phyloP scores from a whole-genome alignment of 2,888 invertebrate species.

The Coleophora deauratella region DNA sequence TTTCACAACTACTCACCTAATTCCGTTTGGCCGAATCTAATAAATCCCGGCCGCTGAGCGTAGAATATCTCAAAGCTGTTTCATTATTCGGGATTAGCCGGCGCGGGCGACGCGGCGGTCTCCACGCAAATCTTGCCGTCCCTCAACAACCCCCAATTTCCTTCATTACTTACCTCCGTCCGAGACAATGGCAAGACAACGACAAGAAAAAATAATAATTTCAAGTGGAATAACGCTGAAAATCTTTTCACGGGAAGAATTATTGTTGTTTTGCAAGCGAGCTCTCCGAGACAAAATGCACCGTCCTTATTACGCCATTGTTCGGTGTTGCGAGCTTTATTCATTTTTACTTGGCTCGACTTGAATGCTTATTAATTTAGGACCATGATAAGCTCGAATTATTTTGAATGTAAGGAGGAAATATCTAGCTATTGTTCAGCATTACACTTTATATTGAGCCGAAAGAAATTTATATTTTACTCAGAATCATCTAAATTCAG shows the following conservation, averaged over 20 bases:
- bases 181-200: slow-evolving; percentile 73
- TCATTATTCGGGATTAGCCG: slow-evolving; percentile 67
- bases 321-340: slow-evolving; percentile 72
- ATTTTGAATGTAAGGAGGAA: slow-evolving; percentile 67
- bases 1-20: slow-evolving; percentile 27
- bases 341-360: slow-evolving; percentile 75
- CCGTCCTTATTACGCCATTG: slow-evolving; percentile 71
- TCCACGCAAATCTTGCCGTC: slow-evolving; percentile 66
- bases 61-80: slow-evolving; percentile 62
- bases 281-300: slow-evolving; percentile 72
- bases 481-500: slow-evolving; percentile 15
- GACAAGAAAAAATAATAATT: slow-evolving; percentile 73
- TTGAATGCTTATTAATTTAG: slow-evolving; percentile 75
- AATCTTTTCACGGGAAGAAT: slow-evolving; percentile 73
- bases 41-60: slow-evolving; percentile 58
- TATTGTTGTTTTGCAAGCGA: slow-evolving; percentile 75
- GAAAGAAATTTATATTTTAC: slow-evolving; percentile 25
- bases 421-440: slow-evolving; percentile 66
- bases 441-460: slow-evolving; percentile 61
- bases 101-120: slow-evolving; percentile 28
- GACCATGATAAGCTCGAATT: slow-evolving; percentile 71
- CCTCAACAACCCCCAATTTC: slow-evolving; percentile 68
- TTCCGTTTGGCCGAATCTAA: slow-evolving; percentile 61
- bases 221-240: slow-evolving; percentile 75
- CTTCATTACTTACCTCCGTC: slow-evolving; percentile 72